Conservation (phyloP, 2,888 invertebrate genomes). For the Drosophila mimetica region DNA sequence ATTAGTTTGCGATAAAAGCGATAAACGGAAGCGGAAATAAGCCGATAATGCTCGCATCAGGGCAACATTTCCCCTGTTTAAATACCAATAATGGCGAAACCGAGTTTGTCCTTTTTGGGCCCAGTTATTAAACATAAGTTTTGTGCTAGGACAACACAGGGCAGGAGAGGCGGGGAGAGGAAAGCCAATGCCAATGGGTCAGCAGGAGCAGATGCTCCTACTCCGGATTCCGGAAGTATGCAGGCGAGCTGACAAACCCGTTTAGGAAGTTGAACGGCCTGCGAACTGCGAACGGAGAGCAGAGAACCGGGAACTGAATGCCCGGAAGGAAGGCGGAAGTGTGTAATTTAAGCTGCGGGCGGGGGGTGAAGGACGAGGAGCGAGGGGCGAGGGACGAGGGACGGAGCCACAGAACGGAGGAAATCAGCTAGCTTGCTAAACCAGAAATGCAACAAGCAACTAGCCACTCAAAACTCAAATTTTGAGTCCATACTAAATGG, state of each 20-base stretch:
- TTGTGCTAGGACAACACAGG: no score
- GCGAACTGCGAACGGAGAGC: slow-evolving; percentile 6
- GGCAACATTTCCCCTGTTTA: slow-evolving; percentile 10
- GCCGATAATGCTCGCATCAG: slow-evolving; percentile 1
- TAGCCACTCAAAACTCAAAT: no score
- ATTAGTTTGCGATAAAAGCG: background rate
- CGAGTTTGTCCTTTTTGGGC: background rate
- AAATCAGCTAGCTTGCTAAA: slow-evolving; percentile 52
- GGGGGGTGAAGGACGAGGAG: slow-evolving; percentile 29
- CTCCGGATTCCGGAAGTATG: slow-evolving; percentile 21
- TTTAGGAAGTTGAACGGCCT: slow-evolving; percentile 53
- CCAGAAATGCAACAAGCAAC: slow-evolving; percentile 57
- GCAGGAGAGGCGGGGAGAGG: background rate
- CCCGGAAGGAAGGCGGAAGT: slow-evolving; percentile 69
- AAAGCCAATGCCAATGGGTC: slow-evolving; percentile 1
- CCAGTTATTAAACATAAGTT: slow-evolving; percentile 35
- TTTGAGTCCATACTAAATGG: no score
- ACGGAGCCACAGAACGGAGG: slow-evolving; percentile 28
- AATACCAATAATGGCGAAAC: slow-evolving; percentile 16
- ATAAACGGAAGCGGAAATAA: slow-evolving; percentile 7
- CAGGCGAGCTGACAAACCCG: slow-evolving; percentile 53
- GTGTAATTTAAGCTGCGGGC: slow-evolving; percentile 70
- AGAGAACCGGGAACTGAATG: background rate
- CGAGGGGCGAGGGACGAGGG: slow-evolving; percentile 27
- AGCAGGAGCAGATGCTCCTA: slow-evolving; percentile 1